Evolutionary conservation across 2,888 invertebrate species (phyloP), one percentile per base, ranked within the genome.

Genomic region (Sphinx pinastri): DNA sequence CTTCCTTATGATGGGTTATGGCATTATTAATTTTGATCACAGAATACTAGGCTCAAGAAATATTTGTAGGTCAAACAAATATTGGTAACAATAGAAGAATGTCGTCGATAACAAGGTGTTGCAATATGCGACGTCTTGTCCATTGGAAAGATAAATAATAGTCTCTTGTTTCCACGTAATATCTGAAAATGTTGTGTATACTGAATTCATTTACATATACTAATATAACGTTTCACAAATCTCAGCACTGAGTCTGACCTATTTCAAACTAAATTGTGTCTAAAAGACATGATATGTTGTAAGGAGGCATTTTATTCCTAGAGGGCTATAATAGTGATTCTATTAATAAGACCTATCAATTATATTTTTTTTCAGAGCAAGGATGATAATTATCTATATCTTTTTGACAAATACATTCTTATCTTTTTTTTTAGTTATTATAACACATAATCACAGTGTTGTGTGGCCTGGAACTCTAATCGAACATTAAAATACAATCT

Each of bases 21-120:
- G 19, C 11, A 19, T 51, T 12, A 55, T 19, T 11, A 55, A 55
- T 4, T 55, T 11, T 55, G 19, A 55, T 55, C 19, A 4, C 19
- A 11, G 12, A 51, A 51, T 51, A 13, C 19, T 25, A 57, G 25
- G 1, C 25, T 25, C 25, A 25, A 25, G 25, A 25, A 25, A 57
- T 57, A 19, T 25, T 57, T 57, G 57, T 57, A 25, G 57, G 57
- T 57, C 25, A 25, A 31, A 57, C 25, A 57, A 57, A 57, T 57
- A 57, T 57, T 57, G 12, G 57, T 57, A 19, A 57, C 25, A 25
- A 13, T 4, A 57, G 25, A 19, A 57, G 38, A 38, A 5, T 38
- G 8, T 38, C 38, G 38, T 38, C 25, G 25, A 13, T 19, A 25
- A 25, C 12, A 19, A 57, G 57, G 12, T 57, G 11, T 57, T 25